Evolutionary conservation across 2,797 vertebrate genomes (phyloP).

Genomic region (Sus cebifrons): DNA sequence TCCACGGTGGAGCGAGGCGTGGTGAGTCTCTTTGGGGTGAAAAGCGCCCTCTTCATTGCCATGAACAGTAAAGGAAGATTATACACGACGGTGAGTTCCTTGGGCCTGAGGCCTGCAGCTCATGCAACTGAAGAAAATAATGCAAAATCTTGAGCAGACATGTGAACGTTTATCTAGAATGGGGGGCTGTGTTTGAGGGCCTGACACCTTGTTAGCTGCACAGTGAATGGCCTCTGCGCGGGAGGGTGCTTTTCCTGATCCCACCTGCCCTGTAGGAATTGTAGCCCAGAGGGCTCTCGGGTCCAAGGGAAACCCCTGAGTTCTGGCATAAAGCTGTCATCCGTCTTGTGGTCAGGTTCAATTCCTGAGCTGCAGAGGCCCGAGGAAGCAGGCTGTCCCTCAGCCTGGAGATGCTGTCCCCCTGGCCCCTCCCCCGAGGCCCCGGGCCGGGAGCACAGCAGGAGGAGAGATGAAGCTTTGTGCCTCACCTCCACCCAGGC

Average conservation of each 20-base stretch:
- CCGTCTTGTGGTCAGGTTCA: not conserved
- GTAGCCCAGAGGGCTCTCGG: not conserved
- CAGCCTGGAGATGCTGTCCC: not conserved
- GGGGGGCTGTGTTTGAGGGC: no score
- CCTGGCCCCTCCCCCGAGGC: accelerated
- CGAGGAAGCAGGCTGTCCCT: not conserved
- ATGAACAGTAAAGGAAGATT: constrained; percentile 97
- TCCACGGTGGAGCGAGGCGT: constrained; percentile 97
- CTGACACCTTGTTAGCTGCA: not conserved
- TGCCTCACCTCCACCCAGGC: not conserved
- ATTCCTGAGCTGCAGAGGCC: not conserved
- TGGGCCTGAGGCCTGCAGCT: not conserved
- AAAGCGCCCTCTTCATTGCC: constrained; percentile 95
- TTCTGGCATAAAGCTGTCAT: not conserved
- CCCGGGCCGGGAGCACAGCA: accelerated
- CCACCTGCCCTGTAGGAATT: not conserved
- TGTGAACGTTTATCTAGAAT: not conserved
- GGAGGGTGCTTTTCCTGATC: not conserved
- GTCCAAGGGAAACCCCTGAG: not conserved
- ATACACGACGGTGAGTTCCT: constrained; percentile 96
- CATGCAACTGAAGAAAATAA: not conserved
- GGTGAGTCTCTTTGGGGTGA: constrained; percentile 96
- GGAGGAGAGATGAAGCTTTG: accelerated
- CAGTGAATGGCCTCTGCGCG: not conserved
- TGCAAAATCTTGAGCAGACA: not conserved